A percentile compares a stretch with the other conserved stretches of the same genome.
Conservation (phyloP, 2,888 invertebrate species). For the Orthosia gothica region DNA sequence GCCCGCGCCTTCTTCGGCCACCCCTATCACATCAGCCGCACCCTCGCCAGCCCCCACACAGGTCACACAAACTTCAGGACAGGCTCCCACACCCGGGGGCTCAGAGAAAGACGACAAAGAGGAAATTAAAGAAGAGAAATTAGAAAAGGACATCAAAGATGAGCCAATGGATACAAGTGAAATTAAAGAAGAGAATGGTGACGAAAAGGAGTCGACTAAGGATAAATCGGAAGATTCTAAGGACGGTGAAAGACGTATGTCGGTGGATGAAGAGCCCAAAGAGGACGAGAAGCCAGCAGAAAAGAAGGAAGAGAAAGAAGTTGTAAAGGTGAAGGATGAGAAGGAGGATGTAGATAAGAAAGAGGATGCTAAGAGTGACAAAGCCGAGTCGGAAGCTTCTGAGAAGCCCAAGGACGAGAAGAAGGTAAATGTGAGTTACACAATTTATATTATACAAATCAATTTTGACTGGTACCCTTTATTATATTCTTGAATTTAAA, state of each 20-base stretch:
- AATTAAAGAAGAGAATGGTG: conserved; percentile 82
- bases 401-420: conserved; percentile 89
- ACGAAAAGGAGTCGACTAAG: conserved; percentile 76
- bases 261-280: conserved; percentile 87
- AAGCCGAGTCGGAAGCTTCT: conserved; percentile 85
- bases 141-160: conserved; percentile 83
- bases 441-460: neutral
- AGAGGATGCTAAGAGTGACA: conserved; percentile 88
- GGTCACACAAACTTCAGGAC: conserved; percentile 74
- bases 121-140: conserved; percentile 86
- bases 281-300: conserved; percentile 83
- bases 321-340: conserved; percentile 71
- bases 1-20: conserved; percentile 93
- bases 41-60: conserved; percentile 85
- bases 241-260: conserved; percentile 84
- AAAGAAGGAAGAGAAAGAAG: conserved; percentile 82
- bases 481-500: too few species aligned
- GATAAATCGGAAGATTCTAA: conserved; percentile 79
- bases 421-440: conserved; percentile 75
- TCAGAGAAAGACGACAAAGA: conserved; percentile 86
- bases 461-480: neutral
- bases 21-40: conserved; percentile 87
- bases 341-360: conserved; percentile 85
- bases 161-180: conserved; percentile 84
- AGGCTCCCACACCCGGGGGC: conserved; percentile 77